These are phyloP conservation scores for Papilio helenus DNA, from an alignment of 1,140 invertebrate species.

Conservation along the genomic window DNA sequence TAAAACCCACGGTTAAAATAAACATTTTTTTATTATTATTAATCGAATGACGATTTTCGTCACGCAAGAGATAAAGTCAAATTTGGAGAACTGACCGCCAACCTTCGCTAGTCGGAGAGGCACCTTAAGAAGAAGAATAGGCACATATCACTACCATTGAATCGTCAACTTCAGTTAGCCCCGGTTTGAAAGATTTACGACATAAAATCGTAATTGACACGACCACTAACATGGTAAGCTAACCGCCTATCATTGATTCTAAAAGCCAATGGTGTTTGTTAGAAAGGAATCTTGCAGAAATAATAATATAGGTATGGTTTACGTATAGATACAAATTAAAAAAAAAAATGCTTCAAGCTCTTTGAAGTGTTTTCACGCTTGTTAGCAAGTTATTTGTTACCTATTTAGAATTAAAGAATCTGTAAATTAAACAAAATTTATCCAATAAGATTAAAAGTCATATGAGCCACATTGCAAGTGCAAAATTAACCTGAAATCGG, in stretches of 20 bases:
- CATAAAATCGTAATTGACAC: constrained; percentile 17
- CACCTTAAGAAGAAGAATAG: not conserved
- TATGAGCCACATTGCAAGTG: not conserved
- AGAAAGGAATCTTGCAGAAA: not conserved
- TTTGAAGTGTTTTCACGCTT: not conserved
- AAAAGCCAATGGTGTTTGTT: not conserved
- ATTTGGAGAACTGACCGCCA: too few relatives aligned
- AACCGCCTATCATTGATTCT: not conserved
- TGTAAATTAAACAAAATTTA: not conserved
- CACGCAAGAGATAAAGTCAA: too few relatives aligned
- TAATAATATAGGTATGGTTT: not conserved
- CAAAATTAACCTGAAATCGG: constrained; percentile 41
- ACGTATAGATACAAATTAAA: too few relatives aligned
- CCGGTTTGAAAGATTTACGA: constrained; percentile 9
- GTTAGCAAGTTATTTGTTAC: not conserved
- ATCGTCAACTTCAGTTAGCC: not conserved
- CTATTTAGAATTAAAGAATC: not conserved
- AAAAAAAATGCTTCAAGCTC: not conserved
- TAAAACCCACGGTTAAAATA: too few relatives aligned
- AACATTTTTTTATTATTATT: too few relatives aligned
- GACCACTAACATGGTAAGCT: constrained; percentile 4
- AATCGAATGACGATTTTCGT: too few relatives aligned
- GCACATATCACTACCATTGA: not conserved
- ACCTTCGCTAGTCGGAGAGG: too few relatives aligned
- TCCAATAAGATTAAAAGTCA: not conserved